Base-by-base conservation (phyloP, 2,797 vertebrate genomes). In the Labroides dimidiatus region DNA sequence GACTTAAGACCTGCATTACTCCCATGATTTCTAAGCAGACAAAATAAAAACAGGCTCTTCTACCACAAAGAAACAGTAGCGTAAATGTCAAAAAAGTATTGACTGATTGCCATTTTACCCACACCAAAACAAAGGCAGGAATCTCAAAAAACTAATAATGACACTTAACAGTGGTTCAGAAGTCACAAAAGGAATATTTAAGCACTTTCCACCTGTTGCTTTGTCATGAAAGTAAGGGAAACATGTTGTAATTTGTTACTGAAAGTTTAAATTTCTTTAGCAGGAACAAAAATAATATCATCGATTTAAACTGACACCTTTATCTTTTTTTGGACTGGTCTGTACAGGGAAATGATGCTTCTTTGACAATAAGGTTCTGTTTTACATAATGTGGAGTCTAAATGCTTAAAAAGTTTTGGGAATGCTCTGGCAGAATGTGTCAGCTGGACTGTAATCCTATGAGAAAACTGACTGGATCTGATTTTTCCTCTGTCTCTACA, bases 1-100 rank as follows among this genome's bases (percentile, higher is more conserved):
- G 58, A 68, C 27, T 20, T 53, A 57, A 30, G 23, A 48, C 55
- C 51, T 37, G 61, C 43, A 59, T 49, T n/a, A 54, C 63, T 13
- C 9, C 21, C 33, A 4, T 33, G 20, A 36, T 14, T 42, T 17
- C 36, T 48, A 59, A 7, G 12, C 10, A 10, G 10, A 57, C 16
- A 12, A 19, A 53, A 45, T 10, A 20, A 45, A 54, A 30, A 17
- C 47, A 27, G 27, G 0, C 23, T 43, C 12, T 1, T 53, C 66
- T 50, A 61, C 45, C 53, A 45, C 63, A n/a, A 41, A 44, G 4
- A 37, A 51, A 64, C 15, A 33, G 41, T 19, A 19, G 20, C 14
- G 12, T 3, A 19, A 17, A 47, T 8, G 9, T 67, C 10, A 51
- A 57, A 47, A 2, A 66, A 49, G 23, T 20, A 9, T 16, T 13